phyloP scores from a whole-genome alignment of 2,797 vertebrate species.

The Gobio occitaniae region DNA sequence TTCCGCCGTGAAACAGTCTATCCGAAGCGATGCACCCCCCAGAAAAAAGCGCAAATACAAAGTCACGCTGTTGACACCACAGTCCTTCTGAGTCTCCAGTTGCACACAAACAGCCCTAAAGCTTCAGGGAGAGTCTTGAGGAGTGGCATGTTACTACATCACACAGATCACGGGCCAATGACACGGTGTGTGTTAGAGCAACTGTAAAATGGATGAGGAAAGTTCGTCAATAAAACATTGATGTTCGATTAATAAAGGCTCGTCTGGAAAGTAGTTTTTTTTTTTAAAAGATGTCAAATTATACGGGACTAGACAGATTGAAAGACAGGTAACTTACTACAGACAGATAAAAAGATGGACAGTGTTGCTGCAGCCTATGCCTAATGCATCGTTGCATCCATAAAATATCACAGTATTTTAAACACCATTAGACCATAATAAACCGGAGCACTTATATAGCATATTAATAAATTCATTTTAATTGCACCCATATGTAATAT shows the following conservation, averaged over 20 bases:
- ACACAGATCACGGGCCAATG: not conserved
- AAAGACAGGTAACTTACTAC: not conserved
- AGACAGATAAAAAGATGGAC: not conserved
- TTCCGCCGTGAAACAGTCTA: not conserved
- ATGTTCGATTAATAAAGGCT: not conserved
- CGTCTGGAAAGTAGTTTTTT: no score
- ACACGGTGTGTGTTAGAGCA: not conserved
- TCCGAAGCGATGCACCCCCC: no score
- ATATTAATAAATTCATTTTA: no score
- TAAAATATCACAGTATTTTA: no score
- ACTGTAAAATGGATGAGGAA: not conserved
- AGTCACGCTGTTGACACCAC: not conserved
- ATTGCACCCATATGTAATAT: no score
- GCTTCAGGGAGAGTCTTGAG: not conserved
- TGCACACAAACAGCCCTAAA: slow-evolving; percentile 6
- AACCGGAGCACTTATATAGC: no score
- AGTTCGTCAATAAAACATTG: not conserved
- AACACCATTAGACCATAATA: no score
- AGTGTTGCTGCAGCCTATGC: no score
- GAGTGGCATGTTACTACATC: not conserved
- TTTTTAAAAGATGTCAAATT: no score
- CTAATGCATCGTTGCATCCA: no score
- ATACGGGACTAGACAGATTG: not conserved
- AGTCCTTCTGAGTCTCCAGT: not conserved
- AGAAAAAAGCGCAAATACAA: not conserved